Evolutionary conservation across 2,797 vertebrate species (phyloP), one percentile per base, ranked within the genome.

Genomic region (Lithobates pipiens): DNA sequence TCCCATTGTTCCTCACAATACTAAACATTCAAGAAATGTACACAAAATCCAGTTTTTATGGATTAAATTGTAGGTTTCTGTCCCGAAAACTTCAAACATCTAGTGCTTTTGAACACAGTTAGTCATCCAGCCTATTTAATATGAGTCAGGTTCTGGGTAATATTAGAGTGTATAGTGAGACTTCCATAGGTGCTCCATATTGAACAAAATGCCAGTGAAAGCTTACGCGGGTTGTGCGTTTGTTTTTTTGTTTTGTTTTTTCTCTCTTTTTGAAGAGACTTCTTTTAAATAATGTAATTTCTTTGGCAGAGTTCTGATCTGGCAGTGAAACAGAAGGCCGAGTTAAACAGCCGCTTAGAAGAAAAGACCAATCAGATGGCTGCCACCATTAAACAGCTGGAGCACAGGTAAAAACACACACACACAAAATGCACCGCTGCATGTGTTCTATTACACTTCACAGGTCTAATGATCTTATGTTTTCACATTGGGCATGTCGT

Each of bases 321-420:
- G 89, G 94, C 95, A 89, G 94, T 94, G 23, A 99, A 97, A 94
- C 98, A 99, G 92, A 99, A 99, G 95, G 96, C 90, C 79, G 98
- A 99, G 88, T 90, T 96, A 85, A 97, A 99, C 89, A 91, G 92
- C 92, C 97, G 97, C 86, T 92, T 99, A 92, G 98, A 99, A 92
- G 98, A 99, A 85, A 99, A 99, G 83, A 96, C 97, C 8, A 97
- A 96, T 93, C 98, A 99, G 95, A 99, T 99, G 98, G 95, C 96
- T 18, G 96, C 95, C 85, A 97, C 96, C 21, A 95, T 99, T 86
- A 99, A 97, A 94, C 97, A 97, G 82, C 95, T 99, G 90, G 98
- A 99, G 92, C 96, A 92, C 93, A 99, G 98, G 98, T 99, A 95
- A 95, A 4, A 32, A 32, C 32, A 16, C 36, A 39, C 36, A 74